Conservation (phyloP, 2,113 vertebrate genomes). For the Thalassoma bifasciatum region DNA sequence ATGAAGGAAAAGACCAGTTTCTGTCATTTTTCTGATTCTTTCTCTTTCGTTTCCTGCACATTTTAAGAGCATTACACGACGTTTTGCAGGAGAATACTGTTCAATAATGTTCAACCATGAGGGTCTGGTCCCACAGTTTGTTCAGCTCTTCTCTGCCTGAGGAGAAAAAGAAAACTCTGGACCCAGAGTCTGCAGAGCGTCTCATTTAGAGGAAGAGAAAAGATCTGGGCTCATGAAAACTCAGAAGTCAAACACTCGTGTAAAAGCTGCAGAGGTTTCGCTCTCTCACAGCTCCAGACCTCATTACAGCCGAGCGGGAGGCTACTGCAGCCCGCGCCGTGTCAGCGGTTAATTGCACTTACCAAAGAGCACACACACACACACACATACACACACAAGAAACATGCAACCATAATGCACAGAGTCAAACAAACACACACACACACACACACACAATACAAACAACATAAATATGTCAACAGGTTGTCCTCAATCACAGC, state of each 20-base stretch:
- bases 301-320: conserved; percentile 67
- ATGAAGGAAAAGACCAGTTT: too few species aligned
- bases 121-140: too few species aligned
- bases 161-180: too few species aligned
- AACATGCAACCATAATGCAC: not conserved
- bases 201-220: not conserved
- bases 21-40: too few species aligned
- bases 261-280: conserved; percentile 23
- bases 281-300: conserved; percentile 33
- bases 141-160: too few species aligned
- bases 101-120: too few species aligned
- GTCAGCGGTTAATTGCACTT: conserved; percentile 60
- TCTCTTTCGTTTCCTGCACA: too few species aligned
- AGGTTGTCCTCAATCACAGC: conserved; percentile 66
- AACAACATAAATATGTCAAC: conserved; percentile 55
- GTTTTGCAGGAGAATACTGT: too few species aligned
- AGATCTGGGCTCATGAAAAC: not conserved
- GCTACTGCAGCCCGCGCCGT: conserved; percentile 32
- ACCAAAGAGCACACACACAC: conserved; percentile 14
- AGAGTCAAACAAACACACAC: conserved; percentile 7
- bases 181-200: too few species aligned
- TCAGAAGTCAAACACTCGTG: conserved; percentile 5
- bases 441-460: conserved; percentile 22
- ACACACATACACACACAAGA: not conserved
- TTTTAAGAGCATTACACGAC: too few species aligned